Evolutionary conservation across 2,888 invertebrate species (phyloP).

Genomic region (Melanotus villosus): DNA sequence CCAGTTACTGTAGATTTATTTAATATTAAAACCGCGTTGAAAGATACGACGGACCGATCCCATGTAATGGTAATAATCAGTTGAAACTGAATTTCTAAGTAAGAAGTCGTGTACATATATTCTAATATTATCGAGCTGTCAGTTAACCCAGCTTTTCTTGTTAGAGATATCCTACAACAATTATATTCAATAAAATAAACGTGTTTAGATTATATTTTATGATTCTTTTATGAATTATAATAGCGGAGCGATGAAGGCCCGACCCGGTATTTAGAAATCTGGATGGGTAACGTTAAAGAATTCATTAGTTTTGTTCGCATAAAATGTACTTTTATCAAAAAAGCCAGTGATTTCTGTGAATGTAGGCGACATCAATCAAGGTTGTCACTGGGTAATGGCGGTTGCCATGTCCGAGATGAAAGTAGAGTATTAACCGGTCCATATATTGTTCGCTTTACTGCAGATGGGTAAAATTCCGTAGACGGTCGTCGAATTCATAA

Average conservation of each 20-base stretch:
- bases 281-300: slow-evolving; percentile 28
- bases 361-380: slow-evolving; percentile 69
- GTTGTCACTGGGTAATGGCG: slow-evolving; percentile 72
- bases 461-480: slow-evolving; percentile 1
- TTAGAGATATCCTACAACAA: slow-evolving; percentile 29
- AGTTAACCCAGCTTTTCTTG: slow-evolving; percentile 29
- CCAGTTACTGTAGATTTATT: slow-evolving; percentile 2
- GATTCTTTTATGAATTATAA: slow-evolving; percentile 6
- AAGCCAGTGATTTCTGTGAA: slow-evolving; percentile 45
- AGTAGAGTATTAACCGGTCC: slow-evolving; percentile 44
- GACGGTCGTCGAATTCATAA: neutral
- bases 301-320: slow-evolving; percentile 34
- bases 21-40: slow-evolving; percentile 19
- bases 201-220: slow-evolving; percentile 20
- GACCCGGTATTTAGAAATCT: slow-evolving; percentile 24
- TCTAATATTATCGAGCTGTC: slow-evolving; percentile 39
- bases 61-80: slow-evolving; percentile 34
- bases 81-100: slow-evolving; percentile 37
- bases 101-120: slow-evolving; percentile 39
- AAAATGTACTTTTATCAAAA: slow-evolving; percentile 38
- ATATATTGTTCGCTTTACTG: slow-evolving; percentile 34
- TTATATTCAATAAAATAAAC: slow-evolving; percentile 31
- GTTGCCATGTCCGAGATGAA: slow-evolving; percentile 61
- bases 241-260: neutral
- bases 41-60: slow-evolving; percentile 26